phyloP scores from a whole-genome alignment of 2,797 vertebrate species.

The Acanthurus leucopareius region DNA sequence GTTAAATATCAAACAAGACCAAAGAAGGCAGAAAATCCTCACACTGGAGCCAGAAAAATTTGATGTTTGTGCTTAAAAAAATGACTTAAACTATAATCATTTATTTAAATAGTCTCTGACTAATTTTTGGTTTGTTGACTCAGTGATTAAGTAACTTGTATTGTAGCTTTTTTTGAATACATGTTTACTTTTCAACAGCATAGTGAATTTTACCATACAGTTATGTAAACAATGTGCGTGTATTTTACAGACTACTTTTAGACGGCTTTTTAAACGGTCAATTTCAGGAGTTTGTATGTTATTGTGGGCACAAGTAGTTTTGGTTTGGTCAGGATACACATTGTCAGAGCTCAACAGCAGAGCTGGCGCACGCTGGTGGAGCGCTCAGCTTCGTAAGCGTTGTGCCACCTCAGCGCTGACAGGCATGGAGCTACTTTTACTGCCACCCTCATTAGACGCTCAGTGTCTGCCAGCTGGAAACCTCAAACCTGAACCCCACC shows the following conservation, averaged over 20 bases:
- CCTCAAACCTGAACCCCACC: constrained; percentile 68
- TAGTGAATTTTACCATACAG: background rate
- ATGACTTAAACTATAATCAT: too few species aligned
- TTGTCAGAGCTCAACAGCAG: constrained; percentile 27
- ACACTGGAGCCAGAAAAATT: background rate
- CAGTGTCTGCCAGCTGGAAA: constrained; percentile 57
- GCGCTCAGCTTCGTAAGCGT: constrained; percentile 48
- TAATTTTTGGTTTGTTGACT: too few species aligned
- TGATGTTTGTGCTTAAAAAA: background rate
- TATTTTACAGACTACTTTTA: background rate
- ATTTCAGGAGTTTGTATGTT: background rate
- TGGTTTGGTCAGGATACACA: background rate
- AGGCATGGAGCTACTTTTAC: constrained; percentile 68
- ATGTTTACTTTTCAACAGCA: background rate
- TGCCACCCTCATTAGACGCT: constrained; percentile 68
- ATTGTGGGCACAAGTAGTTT: background rate
- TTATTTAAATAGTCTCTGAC: too few species aligned
- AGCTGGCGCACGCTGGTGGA: constrained; percentile 14
- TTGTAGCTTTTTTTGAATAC: background rate
- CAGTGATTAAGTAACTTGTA: too few species aligned
- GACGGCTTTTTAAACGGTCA: background rate
- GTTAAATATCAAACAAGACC: background rate
- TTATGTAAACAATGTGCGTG: background rate
- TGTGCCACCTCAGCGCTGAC: constrained; percentile 78
- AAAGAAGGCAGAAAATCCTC: background rate